Conservation (phyloP, 2,797 vertebrate species). For the Lates japonicus region DNA sequence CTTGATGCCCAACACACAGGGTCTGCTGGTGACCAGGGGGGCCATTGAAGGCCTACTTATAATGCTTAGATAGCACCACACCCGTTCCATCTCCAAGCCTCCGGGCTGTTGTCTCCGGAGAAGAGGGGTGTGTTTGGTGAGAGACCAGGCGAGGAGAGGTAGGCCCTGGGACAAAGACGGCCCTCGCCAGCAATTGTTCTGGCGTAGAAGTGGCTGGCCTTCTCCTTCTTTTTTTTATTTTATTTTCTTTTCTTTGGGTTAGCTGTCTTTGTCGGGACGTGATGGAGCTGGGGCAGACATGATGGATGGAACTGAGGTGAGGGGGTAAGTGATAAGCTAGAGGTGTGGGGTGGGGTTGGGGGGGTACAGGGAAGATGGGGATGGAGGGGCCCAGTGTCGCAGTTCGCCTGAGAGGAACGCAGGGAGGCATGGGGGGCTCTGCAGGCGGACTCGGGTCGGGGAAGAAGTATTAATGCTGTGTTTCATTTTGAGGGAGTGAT, state of each 20-base stretch:
- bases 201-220: conserved; percentile 83
- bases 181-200: conserved; percentile 78
- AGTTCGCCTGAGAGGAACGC: conserved; percentile 82
- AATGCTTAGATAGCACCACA: conserved; percentile 77
- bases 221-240: conserved; percentile 56
- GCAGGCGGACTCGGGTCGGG: conserved; percentile 48
- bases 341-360: not conserved
- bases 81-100: conserved; percentile 78
- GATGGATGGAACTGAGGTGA: conserved; percentile 81
- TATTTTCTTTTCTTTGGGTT: conserved; percentile 77
- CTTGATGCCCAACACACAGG: conserved; percentile 85
- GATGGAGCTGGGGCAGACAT: conserved; percentile 80
- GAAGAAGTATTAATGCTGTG: too few relatives aligned
- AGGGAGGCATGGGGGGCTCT: conserved; percentile 78
- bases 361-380: conserved; percentile 26
- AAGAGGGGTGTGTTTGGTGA: conserved; percentile 83
- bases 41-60: conserved; percentile 75
- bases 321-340: conserved; percentile 54
- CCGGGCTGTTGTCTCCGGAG: conserved; percentile 76
- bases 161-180: conserved; percentile 75
- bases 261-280: conserved; percentile 75
- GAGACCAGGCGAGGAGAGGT: conserved; percentile 78
- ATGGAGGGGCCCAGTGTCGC: conserved; percentile 77
- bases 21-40: conserved; percentile 85
- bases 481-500: conserved; percentile 55